phyloP scores from a whole-genome alignment of 2,888 invertebrate species.

The Saturnia pavonia region DNA sequence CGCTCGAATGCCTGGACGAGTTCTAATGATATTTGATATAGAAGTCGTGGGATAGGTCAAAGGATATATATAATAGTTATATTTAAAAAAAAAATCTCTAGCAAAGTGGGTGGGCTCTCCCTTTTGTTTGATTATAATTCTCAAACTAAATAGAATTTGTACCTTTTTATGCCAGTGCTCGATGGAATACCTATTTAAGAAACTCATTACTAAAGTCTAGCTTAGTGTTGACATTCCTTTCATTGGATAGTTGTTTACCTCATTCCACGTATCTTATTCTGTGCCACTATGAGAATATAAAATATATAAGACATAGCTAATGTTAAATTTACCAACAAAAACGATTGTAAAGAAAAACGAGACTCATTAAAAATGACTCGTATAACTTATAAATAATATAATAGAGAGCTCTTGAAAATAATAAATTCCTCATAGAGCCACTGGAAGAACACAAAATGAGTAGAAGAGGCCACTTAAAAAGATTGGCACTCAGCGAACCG shows the following conservation, averaged over 20 bases:
- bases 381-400: slow-evolving; percentile 39
- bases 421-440: slow-evolving; percentile 71
- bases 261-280: background rate
- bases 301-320: background rate
- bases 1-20: no score
- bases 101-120: no score
- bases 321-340: background rate
- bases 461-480: slow-evolving; percentile 80
- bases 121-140: no score
- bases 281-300: background rate
- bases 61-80: no score
- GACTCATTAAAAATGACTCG: slow-evolving; percentile 41
- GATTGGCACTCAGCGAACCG: slow-evolving; percentile 81
- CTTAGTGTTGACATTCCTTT: background rate
- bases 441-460: slow-evolving; percentile 74
- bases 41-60: no score
- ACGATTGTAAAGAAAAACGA: slow-evolving; percentile 31
- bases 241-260: no score
- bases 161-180: no score
- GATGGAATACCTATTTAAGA: no score
- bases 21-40: no score
- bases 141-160: no score
- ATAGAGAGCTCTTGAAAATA: slow-evolving; percentile 62
- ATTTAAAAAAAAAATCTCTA: no score
- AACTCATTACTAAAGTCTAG: background rate